Evolutionary conservation across 2,888 invertebrate species (phyloP).

Genomic region (Syrista parreyssii): DNA sequence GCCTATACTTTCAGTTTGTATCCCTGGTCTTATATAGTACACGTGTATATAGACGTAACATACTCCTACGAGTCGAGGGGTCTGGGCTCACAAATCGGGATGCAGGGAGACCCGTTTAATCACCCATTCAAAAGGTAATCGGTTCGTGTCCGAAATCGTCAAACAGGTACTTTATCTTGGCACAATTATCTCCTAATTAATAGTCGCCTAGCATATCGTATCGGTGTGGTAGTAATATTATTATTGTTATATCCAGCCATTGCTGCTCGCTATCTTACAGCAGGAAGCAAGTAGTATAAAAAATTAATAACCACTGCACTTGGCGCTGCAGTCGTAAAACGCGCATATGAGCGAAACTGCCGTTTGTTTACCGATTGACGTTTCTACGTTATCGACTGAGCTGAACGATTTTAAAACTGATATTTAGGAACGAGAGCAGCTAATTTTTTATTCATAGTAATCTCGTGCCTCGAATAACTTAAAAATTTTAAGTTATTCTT

Average conservation of each 20-base stretch:
- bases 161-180: conserved; percentile 34
- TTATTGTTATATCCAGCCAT: neutral
- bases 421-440: neutral
- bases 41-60: neutral
- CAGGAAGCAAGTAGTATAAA: neutral
- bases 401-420: neutral
- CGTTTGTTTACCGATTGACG: neutral
- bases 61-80: neutral
- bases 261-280: neutral
- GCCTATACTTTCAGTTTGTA: neutral
- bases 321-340: neutral
- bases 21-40: neutral
- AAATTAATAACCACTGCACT: neutral
- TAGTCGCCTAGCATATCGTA: conserved; percentile 44
- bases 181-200: conserved; percentile 52
- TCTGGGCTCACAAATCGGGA: neutral
- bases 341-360: neutral
- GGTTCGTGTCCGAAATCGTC: conserved; percentile 40
- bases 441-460: neutral
- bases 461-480: neutral
- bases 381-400: neutral
- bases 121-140: conserved; percentile 23
- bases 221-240: conserved; percentile 16
- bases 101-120: conserved; percentile 6
- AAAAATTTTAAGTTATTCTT: neutral